Percentiles rank a stretch among this genome's conserved stretches.
Conservation (phyloP, 2,888 invertebrate species). For the Chymomyza amoena region DNA sequence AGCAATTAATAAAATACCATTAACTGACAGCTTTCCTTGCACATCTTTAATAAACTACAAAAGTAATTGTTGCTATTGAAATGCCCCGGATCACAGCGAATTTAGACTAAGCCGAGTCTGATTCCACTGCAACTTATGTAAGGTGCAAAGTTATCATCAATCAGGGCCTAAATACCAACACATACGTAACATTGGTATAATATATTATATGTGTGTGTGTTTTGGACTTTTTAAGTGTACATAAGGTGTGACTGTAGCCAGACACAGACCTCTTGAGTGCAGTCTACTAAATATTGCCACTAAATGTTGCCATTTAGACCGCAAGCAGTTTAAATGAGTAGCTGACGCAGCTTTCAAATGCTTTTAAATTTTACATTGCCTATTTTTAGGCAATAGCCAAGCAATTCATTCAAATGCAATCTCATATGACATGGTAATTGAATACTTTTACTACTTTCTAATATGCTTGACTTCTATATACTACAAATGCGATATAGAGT, state of each 20-base stretch:
- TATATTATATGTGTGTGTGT: not conserved
- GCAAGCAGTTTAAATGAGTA: not conserved
- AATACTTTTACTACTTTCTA: slow-evolving; percentile 66
- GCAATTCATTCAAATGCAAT: slow-evolving; percentile 53
- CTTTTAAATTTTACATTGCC: slow-evolving; percentile 44
- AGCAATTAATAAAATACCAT: too few relatives aligned
- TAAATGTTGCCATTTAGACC: not conserved
- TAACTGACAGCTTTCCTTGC: too few relatives aligned
- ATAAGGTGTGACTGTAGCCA: not conserved
- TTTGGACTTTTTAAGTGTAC: not conserved
- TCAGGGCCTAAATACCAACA: slow-evolving; percentile 30
- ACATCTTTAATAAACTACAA: too few relatives aligned
- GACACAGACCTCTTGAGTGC: not conserved
- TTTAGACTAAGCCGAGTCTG: too few relatives aligned
- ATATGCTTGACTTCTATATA: not conserved
- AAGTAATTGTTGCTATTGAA: too few relatives aligned
- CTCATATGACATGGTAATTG: slow-evolving; percentile 52
- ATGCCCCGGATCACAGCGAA: too few relatives aligned
- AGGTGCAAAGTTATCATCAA: slow-evolving; percentile 62
- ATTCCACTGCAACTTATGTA: slow-evolving; percentile 15
- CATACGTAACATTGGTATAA: not conserved
- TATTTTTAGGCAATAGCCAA: slow-evolving; percentile 25
- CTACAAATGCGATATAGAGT: not conserved
- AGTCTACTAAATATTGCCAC: not conserved
- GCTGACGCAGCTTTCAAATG: not conserved